Evolutionary conservation across 2,888 invertebrate species (phyloP).

Genomic region (Myopa testacea): DNA sequence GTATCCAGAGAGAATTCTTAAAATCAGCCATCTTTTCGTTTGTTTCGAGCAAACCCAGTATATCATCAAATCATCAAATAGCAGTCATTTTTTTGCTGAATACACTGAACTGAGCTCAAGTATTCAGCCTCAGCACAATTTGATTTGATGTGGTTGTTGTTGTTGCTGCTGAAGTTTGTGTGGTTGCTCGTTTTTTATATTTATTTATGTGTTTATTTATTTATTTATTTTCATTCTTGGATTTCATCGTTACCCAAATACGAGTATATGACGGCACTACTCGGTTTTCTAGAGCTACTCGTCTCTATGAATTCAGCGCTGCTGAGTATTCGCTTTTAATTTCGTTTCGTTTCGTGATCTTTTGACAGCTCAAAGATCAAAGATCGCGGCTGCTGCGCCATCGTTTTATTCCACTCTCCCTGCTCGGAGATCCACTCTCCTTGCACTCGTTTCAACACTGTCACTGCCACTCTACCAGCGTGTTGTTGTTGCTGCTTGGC

Average conservation of each 20-base stretch:
- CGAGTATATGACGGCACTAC: neutral
- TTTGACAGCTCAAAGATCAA: slow-evolving; percentile 62
- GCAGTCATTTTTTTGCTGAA: slow-evolving; percentile 10
- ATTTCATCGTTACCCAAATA: slow-evolving; percentile 2
- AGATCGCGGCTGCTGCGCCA: slow-evolving; percentile 54
- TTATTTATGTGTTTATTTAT: neutral
- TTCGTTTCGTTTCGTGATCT: slow-evolving; percentile 54
- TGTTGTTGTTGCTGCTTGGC: slow-evolving; percentile 26
- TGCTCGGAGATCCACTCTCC: neutral
- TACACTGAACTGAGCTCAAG: neutral
- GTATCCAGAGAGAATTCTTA: too few species aligned
- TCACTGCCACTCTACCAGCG: slow-evolving; percentile 7
- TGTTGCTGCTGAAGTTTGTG: neutral
- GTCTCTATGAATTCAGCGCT: neutral
- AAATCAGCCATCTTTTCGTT: neutral
- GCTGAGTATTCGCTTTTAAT: neutral
- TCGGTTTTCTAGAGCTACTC: neutral
- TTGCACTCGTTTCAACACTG: neutral
- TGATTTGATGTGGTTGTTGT: neutral
- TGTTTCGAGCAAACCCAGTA: neutral
- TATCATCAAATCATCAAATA: neutral
- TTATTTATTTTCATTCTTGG: slow-evolving; percentile 13
- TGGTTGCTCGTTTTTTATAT: neutral
- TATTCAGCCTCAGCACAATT: neutral
- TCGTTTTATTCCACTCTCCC: neutral